Evolutionary conservation across 2,888 invertebrate genomes (phyloP), one percentile per base, ranked within the genome.

Genomic region (Sipha maydis): DNA sequence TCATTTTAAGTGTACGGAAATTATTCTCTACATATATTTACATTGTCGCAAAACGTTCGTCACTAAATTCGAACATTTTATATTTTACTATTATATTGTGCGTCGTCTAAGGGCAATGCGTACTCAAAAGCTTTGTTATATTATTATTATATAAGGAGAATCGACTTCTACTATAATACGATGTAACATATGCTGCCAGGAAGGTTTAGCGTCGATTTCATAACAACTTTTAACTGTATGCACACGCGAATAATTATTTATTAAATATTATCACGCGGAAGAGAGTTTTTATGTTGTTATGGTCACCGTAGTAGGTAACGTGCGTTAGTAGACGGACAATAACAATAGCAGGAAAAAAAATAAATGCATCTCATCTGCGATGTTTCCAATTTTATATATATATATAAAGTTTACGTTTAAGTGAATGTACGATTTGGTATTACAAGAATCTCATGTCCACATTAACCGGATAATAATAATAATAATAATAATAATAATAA

Each of bases 231-330:
- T 17, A 41, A 69, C 38, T 41, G 31, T 34, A 31, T 19, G n/a
- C 38, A 25, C 21, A 41, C 67, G 28, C n/a, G 19, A 11, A 3
- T 41, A 48, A 31, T 85, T 85, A 83, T 83, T 83, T 83, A 83
- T 83, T 73, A 77, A 85, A 77, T 77, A 77, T 85, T n/a, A 48
- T 67, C 41, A 84, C 61, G 76, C 76, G 75, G 76, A 76, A 76
- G 67, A 61, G 48, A 28, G n/a, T 25, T n/a, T 14, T 9, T 73
- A 48, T 38, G 38, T 67, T 61, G 31, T 61, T 34, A 73, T 73
- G 73, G 34, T 34, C 5, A 38, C 73, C 34, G 38, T 4, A 5
- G 38, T n/a, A n/a, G 31, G n/a, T 34, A n/a, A 71, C n/a, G 17
- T 56, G 54, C 28, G 48, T 34, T 56, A 28, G 19, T 69, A 3